Evolutionary conservation across 2,888 invertebrate species (phyloP).

Genomic region (Smittia aterrima): DNA sequence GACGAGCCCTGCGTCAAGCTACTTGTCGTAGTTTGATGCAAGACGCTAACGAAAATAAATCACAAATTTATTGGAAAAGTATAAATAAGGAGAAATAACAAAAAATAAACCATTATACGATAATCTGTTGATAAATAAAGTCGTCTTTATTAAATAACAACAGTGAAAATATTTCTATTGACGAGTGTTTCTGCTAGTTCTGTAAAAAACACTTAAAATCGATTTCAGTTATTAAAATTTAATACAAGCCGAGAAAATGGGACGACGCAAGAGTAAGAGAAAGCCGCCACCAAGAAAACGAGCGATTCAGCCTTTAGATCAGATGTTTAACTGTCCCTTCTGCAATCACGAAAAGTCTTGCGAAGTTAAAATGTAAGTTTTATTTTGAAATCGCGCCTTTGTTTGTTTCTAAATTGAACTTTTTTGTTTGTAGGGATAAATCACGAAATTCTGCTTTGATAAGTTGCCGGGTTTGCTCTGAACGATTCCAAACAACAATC

Average conservation of each 20-base stretch:
- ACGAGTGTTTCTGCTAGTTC: too few relatives aligned
- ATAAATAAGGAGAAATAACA: too few relatives aligned
- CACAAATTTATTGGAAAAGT: too few relatives aligned
- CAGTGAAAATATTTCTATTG: too few relatives aligned
- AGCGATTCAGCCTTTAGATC: slow-evolving; percentile 88
- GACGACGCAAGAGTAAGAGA: slow-evolving; percentile 92
- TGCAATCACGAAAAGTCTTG: slow-evolving; percentile 99
- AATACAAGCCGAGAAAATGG: slow-evolving; percentile 67
- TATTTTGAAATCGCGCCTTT: background rate
- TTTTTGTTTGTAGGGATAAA: slow-evolving; percentile 78
- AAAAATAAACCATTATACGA: too few relatives aligned
- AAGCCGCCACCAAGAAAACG: slow-evolving; percentile 96
- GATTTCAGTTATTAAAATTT: background rate
- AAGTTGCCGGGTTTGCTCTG: slow-evolving; percentile 91
- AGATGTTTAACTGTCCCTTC: slow-evolving; percentile 97
- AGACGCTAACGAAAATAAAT: too few relatives aligned
- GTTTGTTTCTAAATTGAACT: slow-evolving; percentile 31
- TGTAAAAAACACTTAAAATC: too few relatives aligned
- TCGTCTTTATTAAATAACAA: too few relatives aligned
- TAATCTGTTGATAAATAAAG: too few relatives aligned
- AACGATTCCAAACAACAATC: slow-evolving; percentile 95
- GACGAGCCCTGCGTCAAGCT: too few relatives aligned
- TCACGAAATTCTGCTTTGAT: slow-evolving; percentile 90
- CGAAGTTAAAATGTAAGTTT: slow-evolving; percentile 94
- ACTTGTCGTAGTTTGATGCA: too few relatives aligned